phyloP scores from a whole-genome alignment of 2,797 vertebrate genomes.

The Notolepis coatsorum region DNA sequence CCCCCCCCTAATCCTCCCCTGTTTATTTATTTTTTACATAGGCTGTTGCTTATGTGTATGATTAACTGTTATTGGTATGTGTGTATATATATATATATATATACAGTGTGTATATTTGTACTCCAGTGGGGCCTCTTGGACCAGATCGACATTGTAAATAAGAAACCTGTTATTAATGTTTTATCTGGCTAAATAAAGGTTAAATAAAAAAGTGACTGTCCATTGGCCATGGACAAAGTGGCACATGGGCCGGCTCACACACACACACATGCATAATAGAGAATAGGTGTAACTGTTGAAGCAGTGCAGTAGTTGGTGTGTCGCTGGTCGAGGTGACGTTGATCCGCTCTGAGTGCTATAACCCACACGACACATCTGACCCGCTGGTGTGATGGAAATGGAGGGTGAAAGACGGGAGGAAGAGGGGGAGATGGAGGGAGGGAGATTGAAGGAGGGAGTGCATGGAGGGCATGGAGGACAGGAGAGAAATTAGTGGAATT shows the following conservation, averaged over 20 bases:
- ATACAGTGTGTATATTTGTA: too few relatives aligned
- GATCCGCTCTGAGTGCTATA: conserved; percentile 25
- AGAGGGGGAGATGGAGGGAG: conserved; percentile 32
- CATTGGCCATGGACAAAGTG: neutral
- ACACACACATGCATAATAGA: neutral
- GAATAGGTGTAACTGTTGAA: neutral
- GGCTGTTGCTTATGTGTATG: too few relatives aligned
- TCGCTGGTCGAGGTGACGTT: conserved; percentile 17
- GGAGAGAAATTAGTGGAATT: conserved; percentile 70
- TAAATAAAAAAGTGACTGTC: conserved; percentile 5
- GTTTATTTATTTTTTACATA: too few relatives aligned
- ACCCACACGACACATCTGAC: conserved; percentile 14
- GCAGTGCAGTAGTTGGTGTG: neutral
- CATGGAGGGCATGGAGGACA: conserved; percentile 32
- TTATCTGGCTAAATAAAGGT: too few relatives aligned
- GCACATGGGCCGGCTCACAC: neutral
- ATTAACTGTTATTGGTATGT: too few relatives aligned
- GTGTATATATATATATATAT: too few relatives aligned
- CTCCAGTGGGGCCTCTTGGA: too few relatives aligned
- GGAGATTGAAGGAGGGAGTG: conserved; percentile 22
- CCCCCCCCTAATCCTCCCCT: too few relatives aligned
- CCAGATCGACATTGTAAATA: too few relatives aligned
- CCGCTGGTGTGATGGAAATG: conserved; percentile 28
- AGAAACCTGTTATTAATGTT: too few relatives aligned
- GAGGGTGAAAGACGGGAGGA: conserved; percentile 16